Evolutionary conservation across 2,888 invertebrate species (phyloP).

Genomic region (Argyresthia albistria): DNA sequence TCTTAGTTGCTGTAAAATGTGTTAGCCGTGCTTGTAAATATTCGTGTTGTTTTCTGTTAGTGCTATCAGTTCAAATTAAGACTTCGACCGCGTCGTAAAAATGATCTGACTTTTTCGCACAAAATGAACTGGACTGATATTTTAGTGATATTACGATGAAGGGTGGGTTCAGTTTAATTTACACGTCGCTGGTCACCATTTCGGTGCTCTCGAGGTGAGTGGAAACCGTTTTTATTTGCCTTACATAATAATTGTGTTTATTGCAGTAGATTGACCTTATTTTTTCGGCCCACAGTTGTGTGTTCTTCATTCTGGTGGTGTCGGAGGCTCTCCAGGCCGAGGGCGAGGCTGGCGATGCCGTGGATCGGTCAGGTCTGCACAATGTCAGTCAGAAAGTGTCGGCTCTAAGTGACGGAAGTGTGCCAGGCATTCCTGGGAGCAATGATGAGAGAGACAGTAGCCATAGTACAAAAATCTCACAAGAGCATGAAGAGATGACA

Average conservation of each 20-base stretch:
- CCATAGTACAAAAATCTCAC: slow-evolving; percentile 1
- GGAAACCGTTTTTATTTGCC: slow-evolving; percentile 1
- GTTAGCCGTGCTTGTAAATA: too few relatives aligned
- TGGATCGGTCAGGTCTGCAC: slow-evolving; percentile 54
- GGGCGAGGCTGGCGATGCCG: slow-evolving; percentile 28
- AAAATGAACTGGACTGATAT: slow-evolving; percentile 62
- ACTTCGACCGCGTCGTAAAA: slow-evolving; percentile 30
- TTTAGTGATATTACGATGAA: slow-evolving; percentile 72
- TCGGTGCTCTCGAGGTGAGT: slow-evolving; percentile 73
- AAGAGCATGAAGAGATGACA: slow-evolving; percentile 50
- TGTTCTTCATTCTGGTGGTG: slow-evolving; percentile 72
- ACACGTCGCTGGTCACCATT: slow-evolving; percentile 74
- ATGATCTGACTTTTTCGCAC: slow-evolving; percentile 31
- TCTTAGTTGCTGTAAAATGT: too few relatives aligned
- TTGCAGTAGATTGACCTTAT: slow-evolving; percentile 4
- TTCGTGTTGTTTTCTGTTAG: background rate
- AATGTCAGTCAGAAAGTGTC: slow-evolving; percentile 49
- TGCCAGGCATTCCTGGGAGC: too few relatives aligned
- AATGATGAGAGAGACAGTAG: too few relatives aligned
- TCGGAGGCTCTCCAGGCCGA: slow-evolving; percentile 65
- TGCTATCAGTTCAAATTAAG: background rate
- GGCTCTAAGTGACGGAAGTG: slow-evolving; percentile 13
- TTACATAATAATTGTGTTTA: background rate
- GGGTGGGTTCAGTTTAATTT: slow-evolving; percentile 71
- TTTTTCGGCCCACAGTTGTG: slow-evolving; percentile 57